These are phyloP conservation scores for Trinorchestia longiramus DNA, from an alignment of 1,140 invertebrate species.

Conservation along the genomic window DNA sequence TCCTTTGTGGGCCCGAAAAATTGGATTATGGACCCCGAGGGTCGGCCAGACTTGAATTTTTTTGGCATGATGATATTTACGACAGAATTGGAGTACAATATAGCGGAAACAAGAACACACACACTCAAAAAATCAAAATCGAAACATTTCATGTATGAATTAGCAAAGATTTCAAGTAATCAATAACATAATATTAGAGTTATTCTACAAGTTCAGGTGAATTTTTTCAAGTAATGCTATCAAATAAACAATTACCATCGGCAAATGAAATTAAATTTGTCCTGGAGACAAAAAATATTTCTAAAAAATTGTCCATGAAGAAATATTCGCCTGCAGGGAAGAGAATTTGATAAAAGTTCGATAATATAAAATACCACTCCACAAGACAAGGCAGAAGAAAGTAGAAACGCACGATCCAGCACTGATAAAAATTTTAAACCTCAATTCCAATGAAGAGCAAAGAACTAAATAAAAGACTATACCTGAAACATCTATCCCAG, in stretches of 20 bases:
- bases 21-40: constrained; percentile 43
- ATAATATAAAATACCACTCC: background rate
- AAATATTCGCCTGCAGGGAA: background rate
- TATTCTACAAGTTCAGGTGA: no score
- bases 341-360: background rate
- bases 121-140: background rate
- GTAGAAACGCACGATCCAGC: background rate
- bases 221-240: no score
- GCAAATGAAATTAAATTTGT: background rate
- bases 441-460: background rate
- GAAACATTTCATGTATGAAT: background rate
- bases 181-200: background rate
- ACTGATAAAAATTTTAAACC: background rate
- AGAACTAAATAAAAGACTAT: background rate
- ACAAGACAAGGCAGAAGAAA: background rate
- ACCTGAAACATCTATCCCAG: background rate
- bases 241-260: no score
- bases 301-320: background rate
- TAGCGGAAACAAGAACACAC: background rate
- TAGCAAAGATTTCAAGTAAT: background rate
- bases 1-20: constrained; percentile 26
- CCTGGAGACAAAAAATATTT: background rate
- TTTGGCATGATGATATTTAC: background rate
- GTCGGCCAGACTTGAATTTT: background rate
- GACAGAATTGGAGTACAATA: background rate